These are phyloP conservation scores for Agrypnia vestita DNA, from an alignment of 1,140 invertebrate genomes.

Conservation along the genomic window DNA sequence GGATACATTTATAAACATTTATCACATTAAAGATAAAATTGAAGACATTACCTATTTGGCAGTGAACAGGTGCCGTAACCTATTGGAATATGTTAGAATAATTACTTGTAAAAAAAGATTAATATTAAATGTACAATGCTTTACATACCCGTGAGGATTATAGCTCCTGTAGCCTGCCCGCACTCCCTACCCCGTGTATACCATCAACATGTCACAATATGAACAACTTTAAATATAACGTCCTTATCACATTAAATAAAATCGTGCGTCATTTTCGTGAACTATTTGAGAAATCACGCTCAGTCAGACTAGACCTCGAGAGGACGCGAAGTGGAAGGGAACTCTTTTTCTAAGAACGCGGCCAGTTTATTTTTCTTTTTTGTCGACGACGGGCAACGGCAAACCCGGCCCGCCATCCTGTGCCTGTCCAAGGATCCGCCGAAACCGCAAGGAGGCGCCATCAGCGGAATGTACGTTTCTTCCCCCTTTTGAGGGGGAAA, in stretches of 20 bases:
- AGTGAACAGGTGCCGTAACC: conserved; percentile 29
- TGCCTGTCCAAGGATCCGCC: conserved; percentile 17
- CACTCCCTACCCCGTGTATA: not conserved
- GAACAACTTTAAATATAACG: not conserved
- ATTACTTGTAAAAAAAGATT: conserved; percentile 35
- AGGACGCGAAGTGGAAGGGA: not conserved
- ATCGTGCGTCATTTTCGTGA: not conserved
- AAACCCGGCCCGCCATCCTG: not conserved
- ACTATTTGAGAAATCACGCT: not conserved
- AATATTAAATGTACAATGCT: conserved; percentile 22
- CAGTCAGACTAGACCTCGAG: not conserved
- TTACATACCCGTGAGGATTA: not conserved
- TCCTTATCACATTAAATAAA: conserved; percentile 11
- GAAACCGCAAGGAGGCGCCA: not conserved
- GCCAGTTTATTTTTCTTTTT: conserved; percentile 18
- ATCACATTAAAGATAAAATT: not conserved
- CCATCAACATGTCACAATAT: not conserved
- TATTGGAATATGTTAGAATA: conserved; percentile 28
- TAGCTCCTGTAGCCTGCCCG: not conserved
- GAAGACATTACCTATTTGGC: conserved; percentile 42
- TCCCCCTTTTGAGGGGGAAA: not conserved
- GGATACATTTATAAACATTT: not conserved
- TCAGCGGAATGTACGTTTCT: not conserved
- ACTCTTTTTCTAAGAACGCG: conserved; percentile 1
- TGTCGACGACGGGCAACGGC: not conserved